Conservation (phyloP, 1,140 invertebrate species). For the Chymomyza costata region DNA sequence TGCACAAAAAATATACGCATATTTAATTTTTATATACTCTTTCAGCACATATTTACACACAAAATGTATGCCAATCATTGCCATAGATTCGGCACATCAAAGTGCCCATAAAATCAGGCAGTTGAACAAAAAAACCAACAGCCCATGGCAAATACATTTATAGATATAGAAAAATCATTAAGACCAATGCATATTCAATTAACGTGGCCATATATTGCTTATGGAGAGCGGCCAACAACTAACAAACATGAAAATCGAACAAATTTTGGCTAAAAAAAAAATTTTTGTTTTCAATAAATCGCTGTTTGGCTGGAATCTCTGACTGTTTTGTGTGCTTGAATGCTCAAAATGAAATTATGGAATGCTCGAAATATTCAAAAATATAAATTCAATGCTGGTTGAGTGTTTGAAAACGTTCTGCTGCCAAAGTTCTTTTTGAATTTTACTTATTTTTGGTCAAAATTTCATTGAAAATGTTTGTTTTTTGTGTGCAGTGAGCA, state of each 20-base stretch:
- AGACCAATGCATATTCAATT: conserved; percentile 61
- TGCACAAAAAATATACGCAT: not conserved
- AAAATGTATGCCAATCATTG: conserved; percentile 32
- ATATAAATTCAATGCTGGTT: conserved; percentile 56
- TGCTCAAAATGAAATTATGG: conserved; percentile 55
- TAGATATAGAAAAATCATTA: conserved; percentile 49
- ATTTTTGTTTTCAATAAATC: conserved; percentile 35
- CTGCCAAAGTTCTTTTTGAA: conserved; percentile 4
- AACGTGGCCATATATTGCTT: conserved; percentile 40
- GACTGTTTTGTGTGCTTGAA: conserved; percentile 13
- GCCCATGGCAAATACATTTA: conserved; percentile 21
- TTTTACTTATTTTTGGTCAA: conserved; percentile 32
- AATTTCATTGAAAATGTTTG: conserved; percentile 63
- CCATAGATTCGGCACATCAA: conserved; percentile 40
- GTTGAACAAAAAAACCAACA: conserved; percentile 5
- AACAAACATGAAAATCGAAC: conserved; percentile 25
- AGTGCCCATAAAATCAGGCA: conserved; percentile 31
- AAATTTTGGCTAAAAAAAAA: conserved; percentile 28
- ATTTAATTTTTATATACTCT: too few species aligned
- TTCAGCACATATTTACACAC: conserved; percentile 23
- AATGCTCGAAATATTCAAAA: conserved; percentile 58
- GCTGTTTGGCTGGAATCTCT: conserved; percentile 19
- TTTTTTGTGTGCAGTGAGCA: conserved; percentile 66
- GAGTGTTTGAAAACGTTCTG: conserved; percentile 34
- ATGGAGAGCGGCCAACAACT: conserved; percentile 22